Percentiles rank a stretch among this genome's conserved stretches.
Conservation (phyloP, 2,113 vertebrate genomes). For the Hystrix brachyura region DNA sequence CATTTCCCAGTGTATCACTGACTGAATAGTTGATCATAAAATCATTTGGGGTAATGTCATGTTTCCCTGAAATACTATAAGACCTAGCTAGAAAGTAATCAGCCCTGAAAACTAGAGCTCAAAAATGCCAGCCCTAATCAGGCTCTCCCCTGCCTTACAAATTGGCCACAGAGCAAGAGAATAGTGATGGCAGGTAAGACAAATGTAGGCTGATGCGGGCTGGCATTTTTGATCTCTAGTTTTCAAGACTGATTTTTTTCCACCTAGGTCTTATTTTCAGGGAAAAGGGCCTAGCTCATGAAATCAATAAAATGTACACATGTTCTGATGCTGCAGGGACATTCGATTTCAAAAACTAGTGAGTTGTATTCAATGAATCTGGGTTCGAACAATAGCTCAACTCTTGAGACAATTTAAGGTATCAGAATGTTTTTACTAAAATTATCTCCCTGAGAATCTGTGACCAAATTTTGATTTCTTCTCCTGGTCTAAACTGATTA, state of each 20-base stretch:
- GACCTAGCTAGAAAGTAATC: not conserved
- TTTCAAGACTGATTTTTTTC: too few species aligned
- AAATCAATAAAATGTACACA: not conserved
- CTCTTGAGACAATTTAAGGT: not conserved
- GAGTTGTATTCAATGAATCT: not conserved
- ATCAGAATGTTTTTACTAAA: not conserved
- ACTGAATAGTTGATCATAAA: not conserved
- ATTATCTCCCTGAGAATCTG: not conserved
- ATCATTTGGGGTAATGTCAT: not conserved
- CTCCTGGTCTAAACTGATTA: not conserved
- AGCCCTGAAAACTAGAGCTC: not conserved
- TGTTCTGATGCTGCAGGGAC: rapidly evolving
- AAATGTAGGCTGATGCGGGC: too few species aligned
- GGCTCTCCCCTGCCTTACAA: not conserved
- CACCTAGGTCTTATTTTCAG: not conserved
- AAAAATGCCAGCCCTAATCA: not conserved
- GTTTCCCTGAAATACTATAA: not conserved
- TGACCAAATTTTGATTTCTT: not conserved
- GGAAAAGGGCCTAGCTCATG: not conserved
- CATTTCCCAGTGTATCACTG: not conserved
- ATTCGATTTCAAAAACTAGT: not conserved
- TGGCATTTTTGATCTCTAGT: too few species aligned
- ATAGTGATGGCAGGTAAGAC: not conserved
- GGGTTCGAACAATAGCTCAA: not conserved
- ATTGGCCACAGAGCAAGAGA: not conserved